A percentile compares a stretch with the other conserved stretches of the same genome.
Conservation (phyloP, 2,888 invertebrate species). For the Platycheirus rosarum region DNA sequence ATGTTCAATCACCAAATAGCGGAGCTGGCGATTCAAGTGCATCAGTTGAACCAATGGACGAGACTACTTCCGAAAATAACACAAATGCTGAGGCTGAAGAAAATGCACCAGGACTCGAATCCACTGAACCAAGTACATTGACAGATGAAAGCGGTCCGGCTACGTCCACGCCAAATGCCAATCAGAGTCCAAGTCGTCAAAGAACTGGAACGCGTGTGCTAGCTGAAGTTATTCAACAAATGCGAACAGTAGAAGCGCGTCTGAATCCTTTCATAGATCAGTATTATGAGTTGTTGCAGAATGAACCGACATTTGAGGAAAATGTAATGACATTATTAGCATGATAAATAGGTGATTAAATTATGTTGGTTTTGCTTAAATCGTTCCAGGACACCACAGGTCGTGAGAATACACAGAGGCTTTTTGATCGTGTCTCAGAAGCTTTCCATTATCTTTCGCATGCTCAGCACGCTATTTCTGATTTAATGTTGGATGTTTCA, state of each 20-base stretch:
- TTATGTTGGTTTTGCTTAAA: conserved; percentile 4
- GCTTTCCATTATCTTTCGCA: conserved; percentile 93
- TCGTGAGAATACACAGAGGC: conserved; percentile 85
- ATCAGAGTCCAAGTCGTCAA: conserved; percentile 75
- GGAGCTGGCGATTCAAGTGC: conserved; percentile 36
- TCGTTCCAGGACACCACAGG: conserved; percentile 81
- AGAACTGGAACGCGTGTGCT: conserved; percentile 81
- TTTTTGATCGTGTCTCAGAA: conserved; percentile 90
- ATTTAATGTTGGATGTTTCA: conserved; percentile 89
- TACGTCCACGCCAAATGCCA: conserved; percentile 59
- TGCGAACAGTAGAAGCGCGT: conserved; percentile 82
- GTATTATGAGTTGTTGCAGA: conserved; percentile 85
- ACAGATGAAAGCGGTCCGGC: conserved; percentile 54
- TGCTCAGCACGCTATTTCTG: conserved; percentile 94
- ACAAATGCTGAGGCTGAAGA: conserved; percentile 22
- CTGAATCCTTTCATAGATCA: conserved; percentile 87
- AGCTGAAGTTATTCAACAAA: conserved; percentile 80
- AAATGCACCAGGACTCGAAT: conserved; percentile 34
- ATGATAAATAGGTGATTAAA: no score
- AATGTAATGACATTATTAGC: no score
- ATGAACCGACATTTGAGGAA: conserved; percentile 84
- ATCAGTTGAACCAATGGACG: conserved; percentile 61
- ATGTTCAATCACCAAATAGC: conserved; percentile 50
- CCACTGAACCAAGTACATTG: conserved; percentile 23
- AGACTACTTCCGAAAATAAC: conserved; percentile 26